Evolutionary conservation across 1,140 invertebrate genomes (phyloP), one percentile per base, ranked within the genome.

Genomic region (Bombus polaris): DNA sequence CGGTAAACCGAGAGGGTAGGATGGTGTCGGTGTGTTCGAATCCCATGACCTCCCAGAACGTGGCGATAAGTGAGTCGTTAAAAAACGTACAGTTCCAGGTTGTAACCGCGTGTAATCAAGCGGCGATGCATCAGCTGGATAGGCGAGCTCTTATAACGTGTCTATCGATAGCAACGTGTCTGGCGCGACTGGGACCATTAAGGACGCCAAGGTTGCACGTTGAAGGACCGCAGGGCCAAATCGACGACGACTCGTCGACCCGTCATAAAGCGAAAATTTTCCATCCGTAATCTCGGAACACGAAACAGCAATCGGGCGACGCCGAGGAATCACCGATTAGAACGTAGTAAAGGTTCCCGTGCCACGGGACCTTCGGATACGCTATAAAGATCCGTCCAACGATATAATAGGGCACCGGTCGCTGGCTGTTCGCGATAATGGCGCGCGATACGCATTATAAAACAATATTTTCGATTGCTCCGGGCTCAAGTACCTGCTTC

Each of bases 1-100:
- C n/a, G 66, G 53, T 18, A 47, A 32, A 5, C 42, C 53, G n/a
- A 57, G 13, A 12, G 5, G 42, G n/a, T 32, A 42, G 75, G 25
- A 8, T 10, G 75, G 44, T 44, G 42, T 62, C 78, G 8, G 44
- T 8, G 28, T 71, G 57, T 6, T 83, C 42, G 88, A 83, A 83
- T 90, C 82, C 62, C 65, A 73, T 89, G 80, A 85, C 89, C 87
- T 85, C 89, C 82, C 87, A 88, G 90, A 89, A 88, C 79, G 62
- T 57, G 79, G 70, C 72, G 90, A 92, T 92, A 91, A 92, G 87
- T 90, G 86, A 92, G 86, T 90, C 85, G 86, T 90, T 91, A 90
- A 91, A 81, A 32, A 32, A 66, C 57, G 22, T 44, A 81, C 68
- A 57, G 81, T 82, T 76, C 70, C 73, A 76, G 86, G 82, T 81